A percentile compares a stretch with the other conserved stretches of the same genome.
Evolutionary conservation across 1,140 invertebrate genomes (phyloP).

Genomic region (Ceratosolen fusciceps): DNA sequence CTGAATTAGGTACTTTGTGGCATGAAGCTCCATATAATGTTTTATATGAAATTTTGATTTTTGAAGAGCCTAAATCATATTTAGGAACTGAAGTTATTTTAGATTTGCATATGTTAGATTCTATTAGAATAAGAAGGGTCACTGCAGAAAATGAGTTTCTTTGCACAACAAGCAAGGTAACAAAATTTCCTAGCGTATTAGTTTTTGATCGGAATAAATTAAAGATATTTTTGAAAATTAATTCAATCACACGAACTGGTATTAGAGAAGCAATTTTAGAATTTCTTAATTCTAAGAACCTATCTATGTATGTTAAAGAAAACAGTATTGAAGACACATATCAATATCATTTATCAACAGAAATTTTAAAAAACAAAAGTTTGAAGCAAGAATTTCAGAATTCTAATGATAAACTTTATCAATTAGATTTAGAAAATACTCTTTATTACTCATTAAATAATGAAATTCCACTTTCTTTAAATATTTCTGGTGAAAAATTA

Average conservation of each 20-base stretch:
- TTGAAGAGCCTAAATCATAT: conserved; percentile 74
- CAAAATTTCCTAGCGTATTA: conserved; percentile 72
- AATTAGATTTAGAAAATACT: conserved; percentile 89
- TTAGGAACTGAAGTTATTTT: conserved; percentile 76
- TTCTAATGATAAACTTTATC: conserved; percentile 76
- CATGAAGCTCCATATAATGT: conserved; percentile 63
- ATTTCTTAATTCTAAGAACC: conserved; percentile 69
- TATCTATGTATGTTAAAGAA: conserved; percentile 53
- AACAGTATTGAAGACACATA: conserved; percentile 1
- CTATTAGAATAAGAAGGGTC: conserved; percentile 73
- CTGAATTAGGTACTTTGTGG: conserved; percentile 68
- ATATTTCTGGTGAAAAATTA: conserved; percentile 79
- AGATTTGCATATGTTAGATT: conserved; percentile 74
- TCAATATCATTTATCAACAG: background rate
- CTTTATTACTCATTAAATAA: conserved; percentile 84
- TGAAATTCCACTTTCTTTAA: conserved; percentile 82
- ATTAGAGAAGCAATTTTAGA: conserved; percentile 64
- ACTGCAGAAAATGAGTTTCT: conserved; percentile 72
- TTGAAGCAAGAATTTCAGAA: conserved; percentile 5
- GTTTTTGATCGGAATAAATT: conserved; percentile 66
- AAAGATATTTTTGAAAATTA: conserved; percentile 66
- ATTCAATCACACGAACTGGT: conserved; percentile 65
- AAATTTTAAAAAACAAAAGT: background rate
- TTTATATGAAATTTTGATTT: conserved; percentile 74
- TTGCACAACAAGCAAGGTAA: conserved; percentile 67